Percentiles rank a stretch among this genome's conserved stretches.
phyloP scores from a whole-genome alignment of 2,797 vertebrate species.

The Neosalanx taihuensis region DNA sequence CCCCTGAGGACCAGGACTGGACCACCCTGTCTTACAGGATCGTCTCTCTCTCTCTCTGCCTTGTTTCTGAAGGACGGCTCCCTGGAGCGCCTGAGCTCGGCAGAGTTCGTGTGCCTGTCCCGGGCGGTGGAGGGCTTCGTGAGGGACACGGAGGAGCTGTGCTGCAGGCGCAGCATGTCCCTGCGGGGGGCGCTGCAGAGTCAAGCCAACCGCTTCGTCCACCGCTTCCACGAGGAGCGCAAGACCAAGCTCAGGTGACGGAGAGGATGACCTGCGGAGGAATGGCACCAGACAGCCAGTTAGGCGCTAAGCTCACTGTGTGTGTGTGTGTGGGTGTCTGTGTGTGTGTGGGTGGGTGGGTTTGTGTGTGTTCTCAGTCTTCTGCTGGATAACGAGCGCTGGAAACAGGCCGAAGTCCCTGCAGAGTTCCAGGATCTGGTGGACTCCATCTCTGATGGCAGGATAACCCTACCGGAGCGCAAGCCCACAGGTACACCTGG shows the following conservation, averaged over 20 bases:
- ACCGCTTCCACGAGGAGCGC: slow-evolving; percentile 95
- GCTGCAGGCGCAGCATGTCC: slow-evolving; percentile 85
- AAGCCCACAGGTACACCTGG: slow-evolving; percentile 73
- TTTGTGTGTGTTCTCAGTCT: slow-evolving; percentile 70
- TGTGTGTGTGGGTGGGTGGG: no score
- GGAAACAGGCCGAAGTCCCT: slow-evolving; percentile 98
- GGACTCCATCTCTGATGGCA: slow-evolving; percentile 88
- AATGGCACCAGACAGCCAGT: not conserved
- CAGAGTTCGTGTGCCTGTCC: slow-evolving; percentile 88
- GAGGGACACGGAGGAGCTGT: slow-evolving; percentile 85
- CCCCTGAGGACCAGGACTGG: no score
- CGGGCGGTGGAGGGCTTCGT: slow-evolving; percentile 88
- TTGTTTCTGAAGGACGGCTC: slow-evolving; percentile 81
- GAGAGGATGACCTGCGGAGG: not conserved
- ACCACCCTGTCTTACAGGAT: not conserved
- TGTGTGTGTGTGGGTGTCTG: slow-evolving; percentile 9
- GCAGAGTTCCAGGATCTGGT: slow-evolving; percentile 96
- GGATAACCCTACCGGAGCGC: slow-evolving; percentile 87
- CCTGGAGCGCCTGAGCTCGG: slow-evolving; percentile 90
- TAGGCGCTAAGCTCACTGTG: not conserved
- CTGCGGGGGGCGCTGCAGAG: slow-evolving; percentile 93
- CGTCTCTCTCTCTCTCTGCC: slow-evolving; percentile 6
- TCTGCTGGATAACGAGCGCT: slow-evolving; percentile 93
- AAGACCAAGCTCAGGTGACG: slow-evolving; percentile 92
- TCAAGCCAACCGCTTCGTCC: slow-evolving; percentile 94